These are phyloP conservation scores for Caloenas nicobarica DNA, from an alignment of 2,113 vertebrate genomes.

Conservation along the genomic window DNA sequence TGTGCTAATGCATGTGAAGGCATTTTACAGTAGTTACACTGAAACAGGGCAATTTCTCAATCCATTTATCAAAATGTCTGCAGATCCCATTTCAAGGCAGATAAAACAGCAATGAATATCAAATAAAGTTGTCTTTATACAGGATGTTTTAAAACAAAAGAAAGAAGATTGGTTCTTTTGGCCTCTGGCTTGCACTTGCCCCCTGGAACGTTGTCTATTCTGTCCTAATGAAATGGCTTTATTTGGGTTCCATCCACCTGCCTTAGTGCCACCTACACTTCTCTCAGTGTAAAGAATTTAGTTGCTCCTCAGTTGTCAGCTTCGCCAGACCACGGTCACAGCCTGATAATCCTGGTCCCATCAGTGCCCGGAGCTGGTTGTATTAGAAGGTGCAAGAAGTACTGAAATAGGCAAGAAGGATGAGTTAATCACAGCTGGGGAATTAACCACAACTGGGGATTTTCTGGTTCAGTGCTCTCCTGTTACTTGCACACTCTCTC, in stretches of 20 bases:
- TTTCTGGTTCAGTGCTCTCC: background rate
- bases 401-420: background rate
- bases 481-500: background rate
- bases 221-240: background rate
- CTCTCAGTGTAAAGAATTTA: background rate
- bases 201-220: background rate
- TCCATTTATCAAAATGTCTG: slow-evolving; percentile 33
- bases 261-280: background rate
- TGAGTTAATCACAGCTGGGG: background rate
- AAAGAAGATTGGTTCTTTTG: background rate
- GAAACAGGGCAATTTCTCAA: slow-evolving; percentile 24
- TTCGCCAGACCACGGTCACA: accelerated
- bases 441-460: slow-evolving; percentile 1
- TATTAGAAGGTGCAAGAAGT: background rate
- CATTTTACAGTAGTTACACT: background rate
- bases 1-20: background rate
- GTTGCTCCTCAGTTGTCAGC: background rate
- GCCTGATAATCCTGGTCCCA: background rate
- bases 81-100: background rate
- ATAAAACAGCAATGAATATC: slow-evolving; percentile 6
- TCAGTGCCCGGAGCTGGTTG: background rate
- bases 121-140: slow-evolving; percentile 29
- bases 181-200: background rate
- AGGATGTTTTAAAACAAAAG: background rate
- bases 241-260: background rate